Evolutionary conservation across 2,888 invertebrate genomes (phyloP).

Genomic region (Mylabris sibirica): DNA sequence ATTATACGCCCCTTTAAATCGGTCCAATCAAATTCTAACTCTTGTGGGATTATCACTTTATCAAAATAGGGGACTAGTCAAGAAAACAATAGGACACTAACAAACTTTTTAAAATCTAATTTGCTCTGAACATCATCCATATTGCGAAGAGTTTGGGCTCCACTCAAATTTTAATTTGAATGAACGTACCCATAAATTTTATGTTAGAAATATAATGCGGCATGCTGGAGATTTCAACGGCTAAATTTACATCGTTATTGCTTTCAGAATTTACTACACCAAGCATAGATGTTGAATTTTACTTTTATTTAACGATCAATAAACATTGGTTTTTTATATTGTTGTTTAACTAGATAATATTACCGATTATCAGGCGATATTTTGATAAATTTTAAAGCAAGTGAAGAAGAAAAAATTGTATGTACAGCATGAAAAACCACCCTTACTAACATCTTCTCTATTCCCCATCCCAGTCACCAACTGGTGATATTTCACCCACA

Average conservation of each 20-base stretch:
- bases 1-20: neutral
- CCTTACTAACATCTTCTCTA: slow-evolving; percentile 40
- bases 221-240: slow-evolving; percentile 57
- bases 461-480: slow-evolving; percentile 53
- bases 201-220: slow-evolving; percentile 58
- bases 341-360: neutral
- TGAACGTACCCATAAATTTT: slow-evolving; percentile 57
- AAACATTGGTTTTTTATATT: slow-evolving; percentile 2
- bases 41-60: slow-evolving; percentile 18
- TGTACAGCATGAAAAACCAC: slow-evolving; percentile 24
- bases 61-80: slow-evolving; percentile 21
- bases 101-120: slow-evolving; percentile 51
- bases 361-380: neutral
- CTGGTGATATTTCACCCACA: slow-evolving; percentile 82
- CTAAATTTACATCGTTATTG: slow-evolving; percentile 62
- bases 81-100: slow-evolving; percentile 51
- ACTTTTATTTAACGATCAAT: slow-evolving; percentile 20
- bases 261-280: slow-evolving; percentile 59
- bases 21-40: slow-evolving; percentile 9
- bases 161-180: slow-evolving; percentile 61
- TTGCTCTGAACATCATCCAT: slow-evolving; percentile 49
- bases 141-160: slow-evolving; percentile 53
- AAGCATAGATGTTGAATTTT: slow-evolving; percentile 22
- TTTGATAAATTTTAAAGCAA: neutral
- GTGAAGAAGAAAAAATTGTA: neutral